phyloP scores from a whole-genome alignment of 2,888 invertebrate genomes.

The Ophioninae sp. region DNA sequence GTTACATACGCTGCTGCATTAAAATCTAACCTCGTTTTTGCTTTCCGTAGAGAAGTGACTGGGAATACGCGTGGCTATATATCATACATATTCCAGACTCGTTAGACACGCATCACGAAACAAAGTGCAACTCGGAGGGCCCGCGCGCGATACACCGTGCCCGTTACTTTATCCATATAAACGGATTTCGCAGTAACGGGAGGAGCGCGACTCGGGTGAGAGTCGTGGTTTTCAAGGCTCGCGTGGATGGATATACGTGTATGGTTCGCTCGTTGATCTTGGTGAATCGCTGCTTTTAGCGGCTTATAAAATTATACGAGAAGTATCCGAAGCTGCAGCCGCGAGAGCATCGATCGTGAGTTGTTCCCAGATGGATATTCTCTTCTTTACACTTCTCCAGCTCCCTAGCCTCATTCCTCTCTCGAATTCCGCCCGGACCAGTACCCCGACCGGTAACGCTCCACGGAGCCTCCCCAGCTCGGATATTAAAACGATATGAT shows the following conservation, averaged over 20 bases:
- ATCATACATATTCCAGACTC: conserved; percentile 39
- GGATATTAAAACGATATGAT: conserved; percentile 51
- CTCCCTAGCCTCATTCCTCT: conserved; percentile 30
- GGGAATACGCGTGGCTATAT: neutral
- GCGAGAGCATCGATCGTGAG: conserved; percentile 42
- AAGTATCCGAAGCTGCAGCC: conserved; percentile 26
- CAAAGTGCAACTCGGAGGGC: conserved; percentile 52
- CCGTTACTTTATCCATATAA: conserved; percentile 53
- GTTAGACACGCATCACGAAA: conserved; percentile 46
- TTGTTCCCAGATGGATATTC: conserved; percentile 46
- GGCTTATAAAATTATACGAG: conserved; percentile 62
- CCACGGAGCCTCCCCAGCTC: conserved; percentile 11
- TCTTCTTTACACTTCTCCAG: conserved; percentile 33
- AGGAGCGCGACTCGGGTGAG: conserved; percentile 13
- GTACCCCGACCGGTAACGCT: neutral
- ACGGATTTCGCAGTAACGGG: conserved; percentile 51
- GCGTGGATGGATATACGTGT: conserved; percentile 21
- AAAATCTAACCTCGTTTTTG: conserved; percentile 15
- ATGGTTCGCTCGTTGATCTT: conserved; percentile 20
- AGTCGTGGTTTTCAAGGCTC: conserved; percentile 36
- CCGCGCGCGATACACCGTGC: conserved; percentile 36
- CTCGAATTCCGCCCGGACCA: conserved; percentile 16
- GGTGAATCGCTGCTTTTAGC: conserved; percentile 60
- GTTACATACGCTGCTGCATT: conserved; percentile 5
- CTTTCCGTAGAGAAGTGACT: neutral